Conservation (phyloP, 2,888 invertebrate genomes). For the Azorinus chamasolen region DNA sequence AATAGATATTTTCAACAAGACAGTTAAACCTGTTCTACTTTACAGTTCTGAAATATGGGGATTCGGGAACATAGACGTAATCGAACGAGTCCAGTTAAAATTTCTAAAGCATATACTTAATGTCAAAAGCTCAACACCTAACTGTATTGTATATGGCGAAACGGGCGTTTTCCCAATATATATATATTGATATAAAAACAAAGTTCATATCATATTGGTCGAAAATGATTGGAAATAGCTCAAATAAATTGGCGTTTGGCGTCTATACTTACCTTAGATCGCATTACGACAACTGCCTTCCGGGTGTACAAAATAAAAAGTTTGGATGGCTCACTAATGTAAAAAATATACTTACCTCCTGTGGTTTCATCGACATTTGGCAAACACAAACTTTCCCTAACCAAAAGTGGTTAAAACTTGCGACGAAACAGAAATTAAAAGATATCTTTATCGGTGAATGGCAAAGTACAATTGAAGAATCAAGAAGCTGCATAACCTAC, state of each 20-base stretch:
- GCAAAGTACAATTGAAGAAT: not conserved
- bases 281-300: not conserved
- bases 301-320: not conserved
- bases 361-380: constrained; percentile 10
- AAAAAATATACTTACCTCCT: not conserved
- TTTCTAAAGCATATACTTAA: constrained; percentile 23
- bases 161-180: constrained; percentile 7
- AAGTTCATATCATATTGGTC: constrained; percentile 2
- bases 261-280: not conserved
- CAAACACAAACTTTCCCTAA: constrained; percentile 3
- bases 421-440: constrained; percentile 11
- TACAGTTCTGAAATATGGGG: constrained; percentile 34
- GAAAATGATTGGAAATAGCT: not conserved
- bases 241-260: not conserved
- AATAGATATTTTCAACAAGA: constrained; percentile 19
- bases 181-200: constrained; percentile 6
- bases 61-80: constrained; percentile 9
- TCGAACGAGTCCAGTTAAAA: constrained; percentile 26
- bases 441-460: constrained; percentile 5
- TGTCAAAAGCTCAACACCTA: constrained; percentile 8
- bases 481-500: constrained; percentile 6
- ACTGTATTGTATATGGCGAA: constrained; percentile 11
- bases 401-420: constrained; percentile 1
- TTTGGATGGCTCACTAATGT: not conserved
- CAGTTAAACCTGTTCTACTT: constrained; percentile 24